Conservation (phyloP, 2,113 vertebrate species). For the Erythrolamprus reginae region DNA sequence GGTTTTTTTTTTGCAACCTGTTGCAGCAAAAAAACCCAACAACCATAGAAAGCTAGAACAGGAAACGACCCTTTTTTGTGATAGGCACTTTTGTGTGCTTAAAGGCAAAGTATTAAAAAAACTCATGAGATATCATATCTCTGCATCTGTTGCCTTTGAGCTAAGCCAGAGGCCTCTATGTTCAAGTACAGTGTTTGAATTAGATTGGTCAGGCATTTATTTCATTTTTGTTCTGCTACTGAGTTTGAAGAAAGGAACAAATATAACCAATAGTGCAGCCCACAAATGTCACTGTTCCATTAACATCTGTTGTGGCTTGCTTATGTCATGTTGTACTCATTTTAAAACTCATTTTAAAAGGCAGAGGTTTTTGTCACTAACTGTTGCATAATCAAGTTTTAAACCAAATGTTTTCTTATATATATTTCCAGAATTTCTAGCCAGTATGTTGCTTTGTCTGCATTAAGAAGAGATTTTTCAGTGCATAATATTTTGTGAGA, state of each 20-base stretch:
- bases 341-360: neutral
- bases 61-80: neutral
- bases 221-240: neutral
- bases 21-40: neutral
- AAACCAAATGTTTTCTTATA: neutral
- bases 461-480: neutral
- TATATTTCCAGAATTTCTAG: neutral
- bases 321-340: neutral
- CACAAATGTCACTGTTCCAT: neutral
- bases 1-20: neutral
- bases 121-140: neutral
- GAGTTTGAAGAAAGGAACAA: constrained; percentile 3
- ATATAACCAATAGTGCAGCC: constrained; percentile 3
- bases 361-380: neutral
- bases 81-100: neutral
- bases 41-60: neutral
- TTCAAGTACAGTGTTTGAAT: neutral
- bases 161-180: constrained; percentile 9
- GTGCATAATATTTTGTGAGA: neutral
- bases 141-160: constrained; percentile 15
- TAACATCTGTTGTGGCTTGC: neutral
- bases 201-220: neutral
- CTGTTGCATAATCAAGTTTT: neutral
- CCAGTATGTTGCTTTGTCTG: neutral
- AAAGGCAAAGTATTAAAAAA: neutral